Base-by-base conservation (phyloP, 2,113 vertebrate genomes). In the Hydrolagus affinis region DNA sequence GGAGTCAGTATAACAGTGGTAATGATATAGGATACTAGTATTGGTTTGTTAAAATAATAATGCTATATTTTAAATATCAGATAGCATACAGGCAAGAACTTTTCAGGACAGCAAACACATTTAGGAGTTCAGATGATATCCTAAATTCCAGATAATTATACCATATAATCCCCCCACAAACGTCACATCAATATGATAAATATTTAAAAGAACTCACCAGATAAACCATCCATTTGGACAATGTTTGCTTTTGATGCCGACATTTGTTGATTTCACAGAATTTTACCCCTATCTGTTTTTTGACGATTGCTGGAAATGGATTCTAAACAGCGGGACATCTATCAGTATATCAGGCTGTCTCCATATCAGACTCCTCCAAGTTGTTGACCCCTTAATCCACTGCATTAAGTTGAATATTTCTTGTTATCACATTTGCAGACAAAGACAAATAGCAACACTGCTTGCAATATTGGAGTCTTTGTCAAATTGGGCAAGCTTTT, bases 301-400 rank as follows among this genome's bases (percentile, higher is more conserved):
- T 74, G 72, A 30, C 30, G 0, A 19, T 74, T 74, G 30, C 72
- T 74, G 72, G 44, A 74, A 74, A 56, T 21, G 17, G 8, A 19
- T 74, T 8, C 72, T 74, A 74, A 74, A 74, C 72, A 74, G 72
- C 17, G 72, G 28, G 72, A 56, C 72, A 15, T 74, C 72, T 74
- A 74, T 30, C 72, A 74, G 72, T 74, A 28, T 74, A 74, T 30
- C 72, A 74, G 72, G 30, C 72, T 74, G 72, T 28, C 30, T 56
- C 72, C 72, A 56, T 56, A 56, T 21, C 32, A 44, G 28, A 74
- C 32, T 74, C 44, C 30, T 74, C 72, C 72, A 56, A 44, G 72
- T 17, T 44, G 15, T 74, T 74, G 72, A 74, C 72, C 30, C 72
- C 44, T 74, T 56, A 15, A 74, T 74, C 30, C 32, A 74, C 44